Evolutionary conservation across 2,888 invertebrate genomes (phyloP).

Genomic region (Mimachlamys varia): DNA sequence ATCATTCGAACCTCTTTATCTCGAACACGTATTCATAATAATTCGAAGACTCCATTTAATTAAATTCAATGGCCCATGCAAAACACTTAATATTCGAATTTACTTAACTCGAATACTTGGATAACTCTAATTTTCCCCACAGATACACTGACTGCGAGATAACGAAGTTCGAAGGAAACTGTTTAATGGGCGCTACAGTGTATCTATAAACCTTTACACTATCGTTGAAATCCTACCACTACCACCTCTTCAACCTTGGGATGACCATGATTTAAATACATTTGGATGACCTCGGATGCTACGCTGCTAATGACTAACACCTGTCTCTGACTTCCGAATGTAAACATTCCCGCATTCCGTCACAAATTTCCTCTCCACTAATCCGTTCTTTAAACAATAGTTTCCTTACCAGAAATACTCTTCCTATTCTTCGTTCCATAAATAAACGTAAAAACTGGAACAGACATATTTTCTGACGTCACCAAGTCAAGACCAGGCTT

Average conservation of each 20-base stretch:
- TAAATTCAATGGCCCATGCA: too few species aligned
- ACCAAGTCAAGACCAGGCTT: not conserved
- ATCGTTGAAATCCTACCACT: not conserved
- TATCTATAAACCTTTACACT: not conserved
- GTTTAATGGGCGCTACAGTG: too few species aligned
- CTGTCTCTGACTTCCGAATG: slow-evolving; percentile 21
- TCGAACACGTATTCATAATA: too few species aligned
- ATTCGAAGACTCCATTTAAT: too few species aligned
- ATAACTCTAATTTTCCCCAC: too few species aligned
- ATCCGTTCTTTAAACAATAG: not conserved
- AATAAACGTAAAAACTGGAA: slow-evolving; percentile 18
- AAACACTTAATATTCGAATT: too few species aligned
- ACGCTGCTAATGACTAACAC: slow-evolving; percentile 14
- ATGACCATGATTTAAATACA: slow-evolving; percentile 29
- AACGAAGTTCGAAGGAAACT: too few species aligned
- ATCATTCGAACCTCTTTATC: too few species aligned
- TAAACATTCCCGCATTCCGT: slow-evolving; percentile 34
- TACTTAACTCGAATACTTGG: too few species aligned
- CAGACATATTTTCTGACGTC: not conserved
- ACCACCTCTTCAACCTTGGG: not conserved
- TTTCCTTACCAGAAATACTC: not conserved
- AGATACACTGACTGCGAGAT: too few species aligned
- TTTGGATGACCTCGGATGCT: slow-evolving; percentile 33
- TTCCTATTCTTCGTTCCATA: slow-evolving; percentile 17
- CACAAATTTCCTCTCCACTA: not conserved